Evolutionary conservation across 1,140 invertebrate species (phyloP), one percentile per base, ranked within the genome.

Genomic region (Hypothenemus hampei): DNA sequence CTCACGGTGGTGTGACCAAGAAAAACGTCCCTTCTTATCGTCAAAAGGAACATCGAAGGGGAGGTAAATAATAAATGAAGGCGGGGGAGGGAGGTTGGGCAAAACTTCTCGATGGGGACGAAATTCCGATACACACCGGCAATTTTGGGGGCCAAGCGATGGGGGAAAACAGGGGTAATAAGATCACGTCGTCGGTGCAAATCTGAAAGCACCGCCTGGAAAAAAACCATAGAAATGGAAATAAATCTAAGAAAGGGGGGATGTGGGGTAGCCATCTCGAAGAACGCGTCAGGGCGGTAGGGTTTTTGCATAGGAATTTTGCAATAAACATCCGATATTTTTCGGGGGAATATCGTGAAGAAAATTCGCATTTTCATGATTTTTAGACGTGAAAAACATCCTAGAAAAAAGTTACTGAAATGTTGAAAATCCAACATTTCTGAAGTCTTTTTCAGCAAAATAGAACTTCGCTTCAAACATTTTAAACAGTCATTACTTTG

Each of bases 1-100:
- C 31, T 43, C 36, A 43, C 36, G 31, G 40, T 44, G 33, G 52
- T 55, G 51, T 54, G 36, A 43, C 36, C 43, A 40, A 40, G 44
- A 55, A 55, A 46, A 37, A 39, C 44, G 33, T 22, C 52, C 35
- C 44, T 44, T 13, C n/a, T 16, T 23, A 16, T 23, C 39, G n/a
- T n/a, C n/a, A n/a, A 52, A 31, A 44, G 23, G 24, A 35, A 37
- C 54, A 56, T 49, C 45, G 45, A 56, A 56, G 54, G 54, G 54
- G 54, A 48, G 54, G 54, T 56, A 48, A 56, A 56, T 56, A 56
- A 56, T 56, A 56, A 56, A 56, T 56, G 54, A 56, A 36, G 45
- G 45, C 45, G 50, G 40, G 15, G n/a, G 40, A 22, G 37, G 36
- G 11, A 7, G 37, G n/a, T 22, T 20, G 6, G 19, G 11, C 11